These are phyloP conservation scores for Emydocephalus ijimae DNA, from an alignment of 2,113 vertebrate species.

Conservation along the genomic window DNA sequence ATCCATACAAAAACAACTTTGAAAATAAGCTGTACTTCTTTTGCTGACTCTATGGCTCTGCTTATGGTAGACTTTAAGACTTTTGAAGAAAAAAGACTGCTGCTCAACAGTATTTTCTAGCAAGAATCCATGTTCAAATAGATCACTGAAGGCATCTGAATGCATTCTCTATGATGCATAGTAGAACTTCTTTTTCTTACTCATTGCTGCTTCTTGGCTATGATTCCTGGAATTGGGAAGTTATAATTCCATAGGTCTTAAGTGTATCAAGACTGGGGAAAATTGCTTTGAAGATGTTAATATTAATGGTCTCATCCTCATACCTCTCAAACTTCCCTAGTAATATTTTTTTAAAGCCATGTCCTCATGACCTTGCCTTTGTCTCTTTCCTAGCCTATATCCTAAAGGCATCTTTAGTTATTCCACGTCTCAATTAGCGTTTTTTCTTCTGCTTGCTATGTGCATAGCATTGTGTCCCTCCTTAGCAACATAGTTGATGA, in stretches of 20 bases:
- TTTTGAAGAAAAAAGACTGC: not conserved
- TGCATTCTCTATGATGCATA: not conserved
- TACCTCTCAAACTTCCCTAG: not conserved
- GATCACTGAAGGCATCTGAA: not conserved
- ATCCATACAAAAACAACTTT: conserved; percentile 7
- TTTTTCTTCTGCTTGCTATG: not conserved
- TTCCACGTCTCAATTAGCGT: not conserved
- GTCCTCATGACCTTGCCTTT: not conserved
- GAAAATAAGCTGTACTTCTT: conserved; percentile 9
- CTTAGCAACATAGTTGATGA: not conserved
- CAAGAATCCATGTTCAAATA: not conserved
- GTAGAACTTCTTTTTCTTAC: not conserved
- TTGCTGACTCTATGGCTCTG: not conserved
- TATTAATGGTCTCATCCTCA: not conserved
- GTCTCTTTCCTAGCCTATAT: not conserved
- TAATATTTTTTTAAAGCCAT: not conserved
- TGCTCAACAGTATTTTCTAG: not conserved
- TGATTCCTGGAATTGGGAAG: not conserved
- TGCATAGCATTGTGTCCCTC: not conserved
- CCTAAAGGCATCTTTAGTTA: not conserved
- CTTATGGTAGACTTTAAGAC: not conserved
- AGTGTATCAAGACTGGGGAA: not conserved
- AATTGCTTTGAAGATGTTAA: not conserved
- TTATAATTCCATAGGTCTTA: not conserved
- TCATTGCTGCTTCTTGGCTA: not conserved